phyloP scores from a whole-genome alignment of 2,113 vertebrate genomes.

The Murina feae region DNA sequence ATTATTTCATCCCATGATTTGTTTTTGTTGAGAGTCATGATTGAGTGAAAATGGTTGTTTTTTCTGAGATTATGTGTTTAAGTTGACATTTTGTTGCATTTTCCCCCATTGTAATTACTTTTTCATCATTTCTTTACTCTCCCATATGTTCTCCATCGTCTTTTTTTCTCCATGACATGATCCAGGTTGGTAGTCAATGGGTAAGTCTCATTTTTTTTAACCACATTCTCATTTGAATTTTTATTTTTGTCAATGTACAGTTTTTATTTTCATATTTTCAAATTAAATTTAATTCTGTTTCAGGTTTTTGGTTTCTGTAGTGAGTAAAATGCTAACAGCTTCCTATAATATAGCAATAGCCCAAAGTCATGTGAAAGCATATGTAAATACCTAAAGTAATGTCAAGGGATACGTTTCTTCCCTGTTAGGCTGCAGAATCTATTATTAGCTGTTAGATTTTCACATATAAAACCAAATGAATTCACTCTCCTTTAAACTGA shows the following conservation, averaged over 20 bases:
- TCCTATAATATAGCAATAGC: neutral
- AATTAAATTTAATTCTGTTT: conserved; percentile 29
- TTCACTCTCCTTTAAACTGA: neutral
- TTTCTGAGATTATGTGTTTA: conserved; percentile 58
- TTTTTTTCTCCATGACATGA: conserved; percentile 81
- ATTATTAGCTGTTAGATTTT: neutral
- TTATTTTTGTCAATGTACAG: neutral
- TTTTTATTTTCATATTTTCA: conserved; percentile 39
- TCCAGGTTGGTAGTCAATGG: conserved; percentile 92
- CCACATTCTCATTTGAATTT: conserved; percentile 28
- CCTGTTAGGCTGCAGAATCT: neutral
- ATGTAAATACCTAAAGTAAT: neutral
- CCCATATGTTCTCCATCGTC: conserved; percentile 73
- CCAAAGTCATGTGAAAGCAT: neutral
- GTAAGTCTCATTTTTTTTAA: conserved; percentile 85
- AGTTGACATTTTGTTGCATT: conserved; percentile 50
- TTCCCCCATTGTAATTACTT: conserved; percentile 68
- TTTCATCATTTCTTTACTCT: conserved; percentile 79
- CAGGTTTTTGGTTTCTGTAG: neutral
- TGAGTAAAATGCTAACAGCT: neutral
- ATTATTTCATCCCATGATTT: conserved; percentile 24
- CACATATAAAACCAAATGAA: conserved; percentile 21
- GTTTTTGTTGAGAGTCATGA: conserved; percentile 38
- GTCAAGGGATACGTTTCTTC: neutral
- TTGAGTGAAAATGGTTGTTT: neutral